phyloP scores from a whole-genome alignment of 2,888 invertebrate genomes.

The Nineta flava region DNA sequence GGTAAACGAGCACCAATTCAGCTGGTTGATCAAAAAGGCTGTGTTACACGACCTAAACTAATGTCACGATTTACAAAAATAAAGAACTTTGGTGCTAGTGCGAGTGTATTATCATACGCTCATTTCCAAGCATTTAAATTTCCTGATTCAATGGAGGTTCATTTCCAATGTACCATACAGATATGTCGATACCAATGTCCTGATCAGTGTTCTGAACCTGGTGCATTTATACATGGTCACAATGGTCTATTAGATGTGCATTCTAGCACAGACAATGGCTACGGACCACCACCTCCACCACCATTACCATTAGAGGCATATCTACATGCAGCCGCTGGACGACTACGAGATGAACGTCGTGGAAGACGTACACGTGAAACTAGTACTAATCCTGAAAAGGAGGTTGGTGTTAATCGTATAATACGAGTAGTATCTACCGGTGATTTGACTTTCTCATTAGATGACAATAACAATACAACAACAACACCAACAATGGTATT shows the following conservation, averaged over 20 bases:
- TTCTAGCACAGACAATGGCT: slow-evolving; percentile 41
- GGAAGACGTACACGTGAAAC: slow-evolving; percentile 47
- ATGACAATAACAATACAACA: slow-evolving; percentile 43
- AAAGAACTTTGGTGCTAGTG: slow-evolving; percentile 87
- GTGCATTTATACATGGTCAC: slow-evolving; percentile 17
- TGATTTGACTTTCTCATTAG: slow-evolving; percentile 70
- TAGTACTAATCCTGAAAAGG: slow-evolving; percentile 47
- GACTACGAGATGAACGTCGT: slow-evolving; percentile 57
- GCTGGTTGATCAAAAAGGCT: slow-evolving; percentile 81
- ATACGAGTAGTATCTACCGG: slow-evolving; percentile 86
- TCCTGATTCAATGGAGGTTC: slow-evolving; percentile 92
- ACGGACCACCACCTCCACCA: slow-evolving; percentile 51
- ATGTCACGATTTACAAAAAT: slow-evolving; percentile 92
- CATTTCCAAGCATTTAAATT: slow-evolving; percentile 94
- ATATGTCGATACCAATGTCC: slow-evolving; percentile 88
- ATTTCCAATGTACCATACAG: slow-evolving; percentile 90
- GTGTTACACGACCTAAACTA: slow-evolving; percentile 78
- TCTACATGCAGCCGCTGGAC: slow-evolving; percentile 42
- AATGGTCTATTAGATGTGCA: slow-evolving; percentile 35
- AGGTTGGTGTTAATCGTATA: slow-evolving; percentile 76
- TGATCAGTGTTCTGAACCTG: slow-evolving; percentile 68
- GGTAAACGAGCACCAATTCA: slow-evolving; percentile 88
- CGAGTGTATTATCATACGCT: slow-evolving; percentile 80
- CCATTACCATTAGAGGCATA: slow-evolving; percentile 45
- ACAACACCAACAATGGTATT: slow-evolving; percentile 48